These are phyloP conservation scores for Calliphora vomitoria DNA, from an alignment of 2,888 invertebrate genomes.

Conservation along the genomic window DNA sequence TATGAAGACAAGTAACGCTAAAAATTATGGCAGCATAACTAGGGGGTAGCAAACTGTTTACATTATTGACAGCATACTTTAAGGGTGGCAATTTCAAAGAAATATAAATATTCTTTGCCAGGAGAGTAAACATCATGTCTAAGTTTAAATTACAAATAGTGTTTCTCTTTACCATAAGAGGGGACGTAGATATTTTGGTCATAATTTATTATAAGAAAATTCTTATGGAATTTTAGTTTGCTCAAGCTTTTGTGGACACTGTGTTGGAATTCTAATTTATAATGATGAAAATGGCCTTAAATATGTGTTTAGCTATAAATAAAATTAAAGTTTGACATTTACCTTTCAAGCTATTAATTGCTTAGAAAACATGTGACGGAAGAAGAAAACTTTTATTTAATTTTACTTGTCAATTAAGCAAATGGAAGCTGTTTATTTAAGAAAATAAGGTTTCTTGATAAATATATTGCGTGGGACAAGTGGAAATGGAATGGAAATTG, in stretches of 20 bases:
- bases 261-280: not conserved
- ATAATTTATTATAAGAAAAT: not conserved
- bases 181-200: not conserved
- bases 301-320: not conserved
- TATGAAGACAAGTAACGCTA: not conserved
- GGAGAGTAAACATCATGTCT: not conserved
- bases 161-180: no score
- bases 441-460: not conserved
- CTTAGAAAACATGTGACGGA: not conserved
- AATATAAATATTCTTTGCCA: not conserved
- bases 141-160: not conserved
- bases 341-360: not conserved
- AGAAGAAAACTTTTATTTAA: not conserved
- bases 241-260: not conserved
- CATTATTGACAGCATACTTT: slow-evolving; percentile 3
- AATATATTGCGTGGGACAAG: no score
- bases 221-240: not conserved
- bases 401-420: not conserved
- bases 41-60: not conserved
- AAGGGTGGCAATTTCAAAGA: not conserved
- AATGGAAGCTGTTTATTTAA: not conserved
- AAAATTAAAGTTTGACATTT: not conserved
- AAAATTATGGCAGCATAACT: slow-evolving; percentile 11
- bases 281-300: not conserved
- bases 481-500: no score